These are phyloP conservation scores for Acridotheres tristis DNA, from an alignment of 2,797 vertebrate species.

Conservation along the genomic window DNA sequence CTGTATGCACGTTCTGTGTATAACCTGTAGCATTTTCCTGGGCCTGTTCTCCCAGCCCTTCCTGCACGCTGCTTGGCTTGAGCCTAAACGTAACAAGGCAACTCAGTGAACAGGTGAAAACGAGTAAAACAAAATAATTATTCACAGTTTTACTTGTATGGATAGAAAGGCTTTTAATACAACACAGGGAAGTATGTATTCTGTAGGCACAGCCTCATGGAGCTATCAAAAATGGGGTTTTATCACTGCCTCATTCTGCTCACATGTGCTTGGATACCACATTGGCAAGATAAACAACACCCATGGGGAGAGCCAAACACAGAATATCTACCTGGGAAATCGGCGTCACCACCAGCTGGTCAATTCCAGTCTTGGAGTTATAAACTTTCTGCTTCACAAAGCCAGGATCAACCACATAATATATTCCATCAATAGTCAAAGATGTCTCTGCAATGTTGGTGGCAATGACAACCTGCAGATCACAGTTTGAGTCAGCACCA, in stretches of 20 bases:
- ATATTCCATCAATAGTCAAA: conserved; percentile 96
- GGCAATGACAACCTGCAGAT: conserved; percentile 90
- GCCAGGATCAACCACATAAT: conserved; percentile 96
- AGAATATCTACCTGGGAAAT: conserved; percentile 90
- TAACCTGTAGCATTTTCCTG: conserved; percentile 92
- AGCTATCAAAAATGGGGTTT: not conserved
- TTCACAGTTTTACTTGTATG: not conserved
- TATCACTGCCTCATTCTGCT: not conserved
- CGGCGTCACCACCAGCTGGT: conserved; percentile 97
- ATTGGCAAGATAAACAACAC: not conserved
- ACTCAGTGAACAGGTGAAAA: not conserved
- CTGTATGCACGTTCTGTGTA: conserved; percentile 97
- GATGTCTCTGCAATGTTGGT: conserved; percentile 99
- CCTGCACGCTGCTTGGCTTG: conserved; percentile 97
- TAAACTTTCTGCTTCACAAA: conserved; percentile 99
- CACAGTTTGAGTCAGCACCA: not conserved
- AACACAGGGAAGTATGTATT: not conserved
- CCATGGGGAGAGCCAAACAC: not conserved
- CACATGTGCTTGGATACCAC: not conserved
- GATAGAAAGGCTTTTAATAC: not conserved
- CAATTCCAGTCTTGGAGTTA: conserved; percentile 98
- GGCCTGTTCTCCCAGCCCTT: conserved; percentile 93
- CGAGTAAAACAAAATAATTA: not conserved
- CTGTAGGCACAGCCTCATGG: not conserved
- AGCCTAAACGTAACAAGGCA: conserved; percentile 77